These are phyloP conservation scores for Lasioglossum baleicum DNA, from an alignment of 1,140 invertebrate genomes.

Conservation along the genomic window DNA sequence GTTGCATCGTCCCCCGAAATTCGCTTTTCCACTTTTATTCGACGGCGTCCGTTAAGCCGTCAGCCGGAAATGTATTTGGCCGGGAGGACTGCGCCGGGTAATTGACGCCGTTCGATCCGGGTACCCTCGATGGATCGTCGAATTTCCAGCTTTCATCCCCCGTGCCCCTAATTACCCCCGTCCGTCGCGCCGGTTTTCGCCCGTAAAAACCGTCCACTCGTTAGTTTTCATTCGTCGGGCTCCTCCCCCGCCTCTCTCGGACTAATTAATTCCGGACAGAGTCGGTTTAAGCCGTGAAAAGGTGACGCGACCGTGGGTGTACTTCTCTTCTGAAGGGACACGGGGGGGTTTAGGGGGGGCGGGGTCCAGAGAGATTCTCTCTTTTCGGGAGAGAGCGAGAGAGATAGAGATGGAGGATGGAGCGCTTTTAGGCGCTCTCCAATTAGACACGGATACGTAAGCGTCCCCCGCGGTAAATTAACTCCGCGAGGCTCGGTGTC, in stretches of 20 bases:
- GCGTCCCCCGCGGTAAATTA: constrained; percentile 57
- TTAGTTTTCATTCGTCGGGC: constrained; percentile 54
- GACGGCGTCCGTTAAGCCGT: constrained; percentile 31
- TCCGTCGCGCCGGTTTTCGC: not conserved
- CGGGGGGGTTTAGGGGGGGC: not conserved
- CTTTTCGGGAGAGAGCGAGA: too few relatives aligned
- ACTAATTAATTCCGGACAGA: constrained; percentile 49
- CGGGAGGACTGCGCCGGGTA: constrained; percentile 36
- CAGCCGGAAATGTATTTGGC: constrained; percentile 40
- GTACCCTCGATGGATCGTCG: constrained; percentile 28
- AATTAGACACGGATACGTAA: constrained; percentile 64
- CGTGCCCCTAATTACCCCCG: constrained; percentile 43
- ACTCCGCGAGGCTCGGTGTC: constrained; percentile 54
- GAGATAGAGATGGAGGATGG: too few relatives aligned
- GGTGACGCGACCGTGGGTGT: constrained; percentile 9
- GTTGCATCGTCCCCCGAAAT: constrained; percentile 24
- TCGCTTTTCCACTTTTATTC: constrained; percentile 30
- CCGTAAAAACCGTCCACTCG: constrained; percentile 36
- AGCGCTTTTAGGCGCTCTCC: constrained; percentile 40
- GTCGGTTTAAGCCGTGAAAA: constrained; percentile 19
- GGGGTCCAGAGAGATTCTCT: too few relatives aligned
- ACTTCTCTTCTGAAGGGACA: not conserved
- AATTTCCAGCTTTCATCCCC: not conserved
- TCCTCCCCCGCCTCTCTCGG: too few relatives aligned
- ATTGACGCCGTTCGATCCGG: constrained; percentile 46